phyloP scores from a whole-genome alignment of 1,140 invertebrate genomes.

The Cataglyphis hispanica region DNA sequence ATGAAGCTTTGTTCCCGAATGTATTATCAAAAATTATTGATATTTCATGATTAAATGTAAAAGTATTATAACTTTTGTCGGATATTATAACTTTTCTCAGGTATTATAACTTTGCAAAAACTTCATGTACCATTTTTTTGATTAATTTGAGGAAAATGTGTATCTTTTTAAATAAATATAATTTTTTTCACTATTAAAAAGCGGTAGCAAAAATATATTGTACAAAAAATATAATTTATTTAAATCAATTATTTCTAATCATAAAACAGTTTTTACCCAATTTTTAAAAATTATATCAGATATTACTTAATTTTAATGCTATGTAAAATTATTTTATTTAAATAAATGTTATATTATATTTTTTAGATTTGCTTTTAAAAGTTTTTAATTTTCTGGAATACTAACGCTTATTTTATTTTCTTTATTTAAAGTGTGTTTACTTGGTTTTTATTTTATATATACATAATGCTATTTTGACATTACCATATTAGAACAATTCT shows the following conservation, averaged over 20 bases:
- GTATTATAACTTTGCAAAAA: background rate
- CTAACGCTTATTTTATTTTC: background rate
- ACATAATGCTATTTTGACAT: background rate
- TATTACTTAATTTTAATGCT: background rate
- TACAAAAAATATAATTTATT: background rate
- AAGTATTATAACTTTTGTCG: conserved; percentile 4
- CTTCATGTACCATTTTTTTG: background rate
- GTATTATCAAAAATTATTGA: background rate
- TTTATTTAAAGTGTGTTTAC: background rate
- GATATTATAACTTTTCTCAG: background rate
- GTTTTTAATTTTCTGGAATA: background rate
- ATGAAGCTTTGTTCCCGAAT: background rate
- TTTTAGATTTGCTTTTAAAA: background rate
- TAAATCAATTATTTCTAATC: conserved; percentile 7
- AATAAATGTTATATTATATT: background rate
- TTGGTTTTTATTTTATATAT: conserved; percentile 8
- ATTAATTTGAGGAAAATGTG: background rate
- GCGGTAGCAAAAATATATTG: background rate
- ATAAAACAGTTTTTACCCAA: background rate
- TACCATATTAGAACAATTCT: conserved; percentile 12
- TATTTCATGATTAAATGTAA: background rate
- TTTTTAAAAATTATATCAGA: background rate
- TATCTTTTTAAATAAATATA: background rate
- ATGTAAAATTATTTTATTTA: background rate
- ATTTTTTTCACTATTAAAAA: background rate